Conservation (phyloP, 2,888 invertebrate genomes). For the Leptarthrus brevirostris region DNA sequence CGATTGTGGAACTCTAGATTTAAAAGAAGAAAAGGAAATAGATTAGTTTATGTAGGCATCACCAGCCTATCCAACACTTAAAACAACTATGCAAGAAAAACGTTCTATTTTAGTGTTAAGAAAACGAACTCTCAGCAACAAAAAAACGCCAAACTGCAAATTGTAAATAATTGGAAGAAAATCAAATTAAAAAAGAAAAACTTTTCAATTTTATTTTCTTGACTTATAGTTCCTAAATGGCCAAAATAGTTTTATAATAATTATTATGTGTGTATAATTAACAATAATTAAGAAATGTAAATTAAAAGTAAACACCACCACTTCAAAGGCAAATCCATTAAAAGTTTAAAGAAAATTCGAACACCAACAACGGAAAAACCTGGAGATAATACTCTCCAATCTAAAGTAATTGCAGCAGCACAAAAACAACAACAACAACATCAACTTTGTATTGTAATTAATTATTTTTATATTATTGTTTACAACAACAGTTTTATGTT, state of each 20-base stretch:
- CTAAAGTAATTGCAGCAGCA: slow-evolving; percentile 24
- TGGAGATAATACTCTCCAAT: neutral
- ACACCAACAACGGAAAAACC: slow-evolving; percentile 20
- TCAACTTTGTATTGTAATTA: neutral
- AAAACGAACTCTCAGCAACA: slow-evolving; percentile 56
- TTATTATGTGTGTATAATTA: slow-evolving; percentile 39
- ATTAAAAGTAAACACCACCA: slow-evolving; percentile 49
- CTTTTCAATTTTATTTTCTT: slow-evolving; percentile 45
- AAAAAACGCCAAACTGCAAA: slow-evolving; percentile 56
- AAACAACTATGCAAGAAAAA: slow-evolving; percentile 53
- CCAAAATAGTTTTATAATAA: slow-evolving; percentile 33
- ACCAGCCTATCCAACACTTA: slow-evolving; percentile 44
- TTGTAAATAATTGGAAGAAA: slow-evolving; percentile 48
- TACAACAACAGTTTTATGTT: too few relatives aligned
- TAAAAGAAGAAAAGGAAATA: slow-evolving; percentile 55
- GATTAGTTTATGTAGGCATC: slow-evolving; percentile 26
- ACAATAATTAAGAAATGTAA: slow-evolving; percentile 30
- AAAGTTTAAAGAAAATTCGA: slow-evolving; percentile 40
- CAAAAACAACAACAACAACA: slow-evolving; percentile 31
- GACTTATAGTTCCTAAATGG: slow-evolving; percentile 35
- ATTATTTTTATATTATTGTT: neutral
- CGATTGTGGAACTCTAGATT: slow-evolving; percentile 79
- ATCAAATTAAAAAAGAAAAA: slow-evolving; percentile 39
- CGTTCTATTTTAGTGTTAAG: slow-evolving; percentile 54
- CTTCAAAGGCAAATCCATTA: slow-evolving; percentile 48